Evolutionary conservation across 1,140 invertebrate genomes (phyloP).

Genomic region (Bombus pyrosoma): DNA sequence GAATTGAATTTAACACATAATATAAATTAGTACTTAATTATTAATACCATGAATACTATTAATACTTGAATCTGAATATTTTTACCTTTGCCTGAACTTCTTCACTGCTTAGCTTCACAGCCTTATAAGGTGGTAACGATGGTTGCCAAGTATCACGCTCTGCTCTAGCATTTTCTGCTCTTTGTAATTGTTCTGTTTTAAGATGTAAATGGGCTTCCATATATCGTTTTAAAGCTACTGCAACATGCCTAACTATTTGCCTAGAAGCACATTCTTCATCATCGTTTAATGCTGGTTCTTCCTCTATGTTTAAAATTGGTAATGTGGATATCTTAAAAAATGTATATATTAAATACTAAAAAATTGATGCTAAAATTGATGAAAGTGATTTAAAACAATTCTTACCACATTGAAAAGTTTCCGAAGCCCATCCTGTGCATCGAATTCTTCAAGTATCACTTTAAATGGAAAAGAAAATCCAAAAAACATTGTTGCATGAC

Average conservation of each 20-base stretch:
- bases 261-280: slow-evolving; percentile 95
- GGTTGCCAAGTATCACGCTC: slow-evolving; percentile 78
- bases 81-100: slow-evolving; percentile 89
- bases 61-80: neutral
- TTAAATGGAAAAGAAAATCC: slow-evolving; percentile 96
- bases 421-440: slow-evolving; percentile 94
- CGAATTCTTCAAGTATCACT: slow-evolving; percentile 95
- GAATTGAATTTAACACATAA: neutral
- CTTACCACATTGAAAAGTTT: slow-evolving; percentile 96
- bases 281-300: slow-evolving; percentile 89
- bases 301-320: slow-evolving; percentile 89
- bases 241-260: slow-evolving; percentile 97
- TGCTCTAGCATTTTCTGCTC: slow-evolving; percentile 83
- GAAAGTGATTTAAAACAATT: slow-evolving; percentile 44
- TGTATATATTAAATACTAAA: neutral
- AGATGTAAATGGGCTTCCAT: slow-evolving; percentile 95
- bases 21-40: neutral
- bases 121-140: slow-evolving; percentile 86
- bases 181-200: slow-evolving; percentile 91
- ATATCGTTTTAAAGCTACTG: slow-evolving; percentile 94
- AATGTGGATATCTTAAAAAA: slow-evolving; percentile 90
- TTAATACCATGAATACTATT: too few species aligned
- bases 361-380: neutral
- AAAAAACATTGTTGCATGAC: slow-evolving; percentile 99
- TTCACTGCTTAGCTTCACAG: slow-evolving; percentile 88